Conservation (phyloP, 2,888 invertebrate species). For the Falcaria lacertinaria region DNA sequence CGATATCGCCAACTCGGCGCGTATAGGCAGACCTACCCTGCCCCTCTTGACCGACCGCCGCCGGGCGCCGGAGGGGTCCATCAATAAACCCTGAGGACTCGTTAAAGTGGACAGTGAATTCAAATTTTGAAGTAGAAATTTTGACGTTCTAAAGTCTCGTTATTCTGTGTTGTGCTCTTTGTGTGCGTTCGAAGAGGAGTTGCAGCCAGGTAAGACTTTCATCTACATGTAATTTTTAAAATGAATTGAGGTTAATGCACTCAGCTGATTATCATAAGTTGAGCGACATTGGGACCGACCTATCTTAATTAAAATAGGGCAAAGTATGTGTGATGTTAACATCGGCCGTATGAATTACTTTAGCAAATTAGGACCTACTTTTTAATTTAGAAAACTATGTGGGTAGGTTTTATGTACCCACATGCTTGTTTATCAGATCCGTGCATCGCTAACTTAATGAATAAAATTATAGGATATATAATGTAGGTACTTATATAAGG, state of each 20-base stretch:
- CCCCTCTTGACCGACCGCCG: slow-evolving; percentile 6
- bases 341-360: no score
- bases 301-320: background rate
- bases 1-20: slow-evolving; percentile 20
- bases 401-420: no score
- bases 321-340: background rate
- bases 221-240: background rate
- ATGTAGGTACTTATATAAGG: no score
- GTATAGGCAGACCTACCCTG: slow-evolving; percentile 19
- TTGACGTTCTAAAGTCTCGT: slow-evolving; percentile 5
- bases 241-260: background rate
- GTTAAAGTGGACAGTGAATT: slow-evolving; percentile 12
- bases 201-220: background rate
- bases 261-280: background rate
- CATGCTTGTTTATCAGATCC: no score
- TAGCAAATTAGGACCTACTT: no score
- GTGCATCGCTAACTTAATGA: no score
- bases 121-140: slow-evolving; percentile 3
- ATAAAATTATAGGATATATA: no score
- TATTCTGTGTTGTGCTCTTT: background rate
- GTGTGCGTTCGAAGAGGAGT: background rate
- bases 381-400: no score
- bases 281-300: background rate
- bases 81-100: slow-evolving; percentile 7
- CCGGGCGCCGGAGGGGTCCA: slow-evolving; percentile 16